A percentile compares a stretch with the other conserved stretches of the same genome.
Evolutionary conservation across 2,888 invertebrate species (phyloP).

Genomic region (Rapana venosa): DNA sequence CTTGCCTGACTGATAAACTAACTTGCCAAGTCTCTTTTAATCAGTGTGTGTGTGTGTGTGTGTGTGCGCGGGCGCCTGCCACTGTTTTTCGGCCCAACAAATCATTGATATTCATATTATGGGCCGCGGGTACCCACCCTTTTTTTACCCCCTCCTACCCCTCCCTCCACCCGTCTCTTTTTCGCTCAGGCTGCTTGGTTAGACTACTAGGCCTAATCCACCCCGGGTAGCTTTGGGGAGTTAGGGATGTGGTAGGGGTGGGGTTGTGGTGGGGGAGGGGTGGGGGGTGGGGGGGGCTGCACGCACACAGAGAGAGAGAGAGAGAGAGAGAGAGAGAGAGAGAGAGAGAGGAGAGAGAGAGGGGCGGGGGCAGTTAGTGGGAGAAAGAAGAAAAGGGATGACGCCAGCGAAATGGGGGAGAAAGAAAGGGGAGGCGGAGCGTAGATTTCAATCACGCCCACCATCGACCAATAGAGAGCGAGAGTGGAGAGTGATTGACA

Average conservation of each 20-base stretch:
- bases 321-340: background rate
- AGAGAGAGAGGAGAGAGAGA: too few species aligned
- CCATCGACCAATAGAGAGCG: background rate
- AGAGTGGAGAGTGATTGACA: background rate
- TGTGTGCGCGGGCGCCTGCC: too few species aligned
- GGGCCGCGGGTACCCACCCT: too few species aligned
- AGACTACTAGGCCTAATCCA: background rate
- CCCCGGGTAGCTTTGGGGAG: constrained; percentile 2
- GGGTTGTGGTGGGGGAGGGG: background rate
- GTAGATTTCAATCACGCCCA: background rate
- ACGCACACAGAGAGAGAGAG: background rate
- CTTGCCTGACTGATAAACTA: too few species aligned
- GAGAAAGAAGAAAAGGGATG: background rate
- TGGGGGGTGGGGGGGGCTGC: background rate
- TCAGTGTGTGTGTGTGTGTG: too few species aligned
- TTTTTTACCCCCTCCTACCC: background rate
- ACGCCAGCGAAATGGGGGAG: background rate
- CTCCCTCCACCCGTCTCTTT: background rate
- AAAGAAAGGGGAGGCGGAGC: background rate
- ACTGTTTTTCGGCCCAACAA: background rate
- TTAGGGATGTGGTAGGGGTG: too few species aligned
- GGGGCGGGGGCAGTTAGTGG: background rate
- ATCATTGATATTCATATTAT: background rate
- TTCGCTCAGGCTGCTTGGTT: background rate
- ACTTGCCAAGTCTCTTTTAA: background rate